Percentiles rank a stretch among this genome's conserved stretches.
Conservation (phyloP, 2,888 invertebrate genomes). For the Pseudolycoriella hygida region DNA sequence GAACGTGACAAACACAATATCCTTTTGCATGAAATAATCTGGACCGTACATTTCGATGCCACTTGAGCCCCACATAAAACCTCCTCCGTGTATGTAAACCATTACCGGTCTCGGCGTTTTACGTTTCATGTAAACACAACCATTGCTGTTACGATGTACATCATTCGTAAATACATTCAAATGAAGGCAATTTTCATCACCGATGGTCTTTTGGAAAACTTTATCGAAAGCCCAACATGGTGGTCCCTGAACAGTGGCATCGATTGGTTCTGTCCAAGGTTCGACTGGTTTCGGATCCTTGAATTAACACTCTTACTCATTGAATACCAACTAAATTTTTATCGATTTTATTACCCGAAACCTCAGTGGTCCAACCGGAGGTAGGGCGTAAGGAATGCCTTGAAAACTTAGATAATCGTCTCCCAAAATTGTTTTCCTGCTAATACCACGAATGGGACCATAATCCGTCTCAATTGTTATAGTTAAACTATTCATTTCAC, state of each 20-base stretch:
- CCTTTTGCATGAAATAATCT: constrained; percentile 27
- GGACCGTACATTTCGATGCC: constrained; percentile 5
- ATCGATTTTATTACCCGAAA: no score
- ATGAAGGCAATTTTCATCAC: constrained; percentile 35
- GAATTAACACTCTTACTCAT: background rate
- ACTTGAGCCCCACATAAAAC: constrained; percentile 11
- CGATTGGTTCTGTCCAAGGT: background rate
- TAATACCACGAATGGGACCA: no score
- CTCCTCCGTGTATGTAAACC: constrained; percentile 35
- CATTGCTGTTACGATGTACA: background rate
- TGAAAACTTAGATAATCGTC: no score
- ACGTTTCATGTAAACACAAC: constrained; percentile 13
- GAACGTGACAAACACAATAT: constrained; percentile 30
- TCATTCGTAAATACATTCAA: constrained; percentile 31
- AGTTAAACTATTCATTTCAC: no score
- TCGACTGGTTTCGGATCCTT: background rate
- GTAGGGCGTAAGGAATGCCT: no score
- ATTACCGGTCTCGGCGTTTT: constrained; percentile 23
- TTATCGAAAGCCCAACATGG: constrained; percentile 22
- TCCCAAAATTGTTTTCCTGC: no score
- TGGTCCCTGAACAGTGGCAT: constrained; percentile 6
- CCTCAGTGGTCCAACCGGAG: no score
- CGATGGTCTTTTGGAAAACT: constrained; percentile 23
- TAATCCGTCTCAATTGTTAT: no score
- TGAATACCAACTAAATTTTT: no score